Conservation (phyloP, 2,888 invertebrate genomes). For the Prosapia bicincta region DNA sequence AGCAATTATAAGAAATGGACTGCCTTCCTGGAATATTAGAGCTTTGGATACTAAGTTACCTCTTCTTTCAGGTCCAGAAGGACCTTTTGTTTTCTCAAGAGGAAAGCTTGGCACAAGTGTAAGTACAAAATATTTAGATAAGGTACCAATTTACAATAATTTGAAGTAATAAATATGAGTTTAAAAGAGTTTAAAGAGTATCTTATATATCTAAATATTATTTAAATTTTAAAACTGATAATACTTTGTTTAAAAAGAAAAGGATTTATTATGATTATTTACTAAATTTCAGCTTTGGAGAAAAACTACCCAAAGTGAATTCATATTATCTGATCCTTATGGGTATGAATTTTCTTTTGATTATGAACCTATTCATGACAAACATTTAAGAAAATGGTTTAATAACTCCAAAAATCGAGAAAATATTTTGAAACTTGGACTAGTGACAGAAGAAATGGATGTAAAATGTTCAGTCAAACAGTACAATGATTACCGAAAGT, state of each 20-base stretch:
- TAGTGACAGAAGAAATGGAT: constrained; percentile 3
- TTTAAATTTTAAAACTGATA: no score
- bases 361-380: constrained; percentile 16
- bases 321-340: constrained; percentile 2
- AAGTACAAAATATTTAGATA: not conserved
- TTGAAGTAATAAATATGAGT: no score
- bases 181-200: no score
- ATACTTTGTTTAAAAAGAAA: no score
- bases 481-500: constrained; percentile 18
- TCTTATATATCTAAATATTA: no score
- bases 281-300: constrained; percentile 20
- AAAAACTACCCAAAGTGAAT: not conserved
- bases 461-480: constrained; percentile 12
- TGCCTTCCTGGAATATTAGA: constrained; percentile 10
- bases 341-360: constrained; percentile 13
- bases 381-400: constrained; percentile 14
- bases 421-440: constrained; percentile 5
- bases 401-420: not conserved
- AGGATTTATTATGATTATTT: no score
- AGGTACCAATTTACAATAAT: no score
- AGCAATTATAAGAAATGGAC: constrained; percentile 3
- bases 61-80: constrained; percentile 9
- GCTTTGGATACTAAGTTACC: constrained; percentile 17
- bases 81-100: constrained; percentile 16
- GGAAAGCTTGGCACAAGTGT: constrained; percentile 18